Evolutionary conservation across 1,140 invertebrate genomes (phyloP), one percentile per base, ranked within the genome.

Genomic region (Drosophila erecta): DNA sequence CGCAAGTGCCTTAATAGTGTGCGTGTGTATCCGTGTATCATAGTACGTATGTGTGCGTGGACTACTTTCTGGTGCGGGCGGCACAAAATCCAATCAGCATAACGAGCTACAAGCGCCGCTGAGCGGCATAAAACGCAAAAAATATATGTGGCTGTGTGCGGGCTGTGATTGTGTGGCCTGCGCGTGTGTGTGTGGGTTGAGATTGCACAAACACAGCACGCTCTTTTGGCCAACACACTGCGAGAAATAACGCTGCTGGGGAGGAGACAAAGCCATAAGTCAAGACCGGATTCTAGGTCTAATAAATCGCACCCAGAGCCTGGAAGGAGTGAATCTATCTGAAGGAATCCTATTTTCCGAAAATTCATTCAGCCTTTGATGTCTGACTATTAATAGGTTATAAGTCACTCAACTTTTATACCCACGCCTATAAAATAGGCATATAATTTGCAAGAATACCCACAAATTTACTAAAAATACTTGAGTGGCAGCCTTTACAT

Each of bases 11-110:
- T 71, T 73, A 89, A 89, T 84, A 89, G 84, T 84, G 75, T 90
- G 85, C 74, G 79, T 84, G 67, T 64, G 58, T 53, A 38, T 57
- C 22, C 49, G 24, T 75, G 47, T 17, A 17, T n/a, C n/a, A n/a
- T n/a, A n/a, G n/a, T n/a, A n/a, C n/a, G 37, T 46, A 2, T 64
- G 40, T 40, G 59, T 59, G 81, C 71, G 83, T 77, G 81, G 64
- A 86, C 81, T 86, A 86, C 81, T 86, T 86, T 87, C 81, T 67
- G 65, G 80, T 81, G 81, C 79, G 83, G 78, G 84, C 76, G 75
- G 84, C 79, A 89, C 76, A 90, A 90, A 90, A 90, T 90, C 86
- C 86, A 90, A 90, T 90, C 86, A 90, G 81, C 86, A 90, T 90
- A 90, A 90, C 81, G 86, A 90, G 79, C 76, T 81, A 87, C 76